Evolutionary conservation across 2,797 vertebrate genomes (phyloP).

Genomic region (Nothura maculosa): DNA sequence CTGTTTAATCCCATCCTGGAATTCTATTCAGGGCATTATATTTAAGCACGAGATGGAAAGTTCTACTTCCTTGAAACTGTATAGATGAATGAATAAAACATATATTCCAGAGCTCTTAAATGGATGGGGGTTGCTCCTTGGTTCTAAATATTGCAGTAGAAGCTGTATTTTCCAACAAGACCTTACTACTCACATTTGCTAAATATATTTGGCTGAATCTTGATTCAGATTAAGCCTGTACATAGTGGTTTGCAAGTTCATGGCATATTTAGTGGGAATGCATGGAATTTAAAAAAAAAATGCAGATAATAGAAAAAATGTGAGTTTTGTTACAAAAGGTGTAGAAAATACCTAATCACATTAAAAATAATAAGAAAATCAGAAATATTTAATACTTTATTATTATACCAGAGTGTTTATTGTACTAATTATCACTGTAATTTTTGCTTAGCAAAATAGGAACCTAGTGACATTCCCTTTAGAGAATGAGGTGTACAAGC

Average conservation of each 20-base stretch:
- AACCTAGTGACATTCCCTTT: neutral
- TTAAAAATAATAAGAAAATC: neutral
- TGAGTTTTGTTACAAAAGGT: neutral
- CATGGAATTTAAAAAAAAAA: neutral
- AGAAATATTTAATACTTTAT: neutral
- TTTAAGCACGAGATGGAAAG: conserved; percentile 19
- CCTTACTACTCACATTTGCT: conserved; percentile 26
- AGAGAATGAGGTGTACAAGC: conserved; percentile 10
- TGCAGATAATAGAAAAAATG: neutral
- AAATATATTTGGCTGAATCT: conserved; percentile 44
- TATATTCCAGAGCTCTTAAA: conserved; percentile 20
- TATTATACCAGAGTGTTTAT: neutral
- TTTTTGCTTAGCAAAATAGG: neutral
- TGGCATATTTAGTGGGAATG: neutral
- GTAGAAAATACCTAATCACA: neutral
- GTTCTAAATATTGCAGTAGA: conserved; percentile 14
- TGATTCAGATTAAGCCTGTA: conserved; percentile 29
- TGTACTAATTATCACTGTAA: neutral
- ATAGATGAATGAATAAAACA: conserved; percentile 33
- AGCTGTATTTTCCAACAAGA: conserved; percentile 1
- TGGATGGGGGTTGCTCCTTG: neutral
- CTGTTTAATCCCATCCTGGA: conserved; percentile 6
- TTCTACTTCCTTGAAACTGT: conserved; percentile 40
- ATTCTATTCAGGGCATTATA: neutral
- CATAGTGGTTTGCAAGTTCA: neutral